phyloP scores from a whole-genome alignment of 2,113 vertebrate genomes.

The Nannobrachium achirus region DNA sequence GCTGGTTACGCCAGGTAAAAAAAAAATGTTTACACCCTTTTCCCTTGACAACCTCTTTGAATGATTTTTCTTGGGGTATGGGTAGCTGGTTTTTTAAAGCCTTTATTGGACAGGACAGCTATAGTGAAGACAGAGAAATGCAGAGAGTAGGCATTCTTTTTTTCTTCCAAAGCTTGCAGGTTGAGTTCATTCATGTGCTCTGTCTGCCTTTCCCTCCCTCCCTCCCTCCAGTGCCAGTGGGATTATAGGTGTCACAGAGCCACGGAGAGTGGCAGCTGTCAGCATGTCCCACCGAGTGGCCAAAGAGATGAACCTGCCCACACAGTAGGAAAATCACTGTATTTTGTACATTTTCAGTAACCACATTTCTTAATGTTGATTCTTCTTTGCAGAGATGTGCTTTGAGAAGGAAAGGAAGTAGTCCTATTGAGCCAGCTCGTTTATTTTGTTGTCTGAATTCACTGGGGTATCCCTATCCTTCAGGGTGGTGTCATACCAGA shows the following conservation, averaged over 20 bases:
- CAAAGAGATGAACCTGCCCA: slow-evolving; percentile 92
- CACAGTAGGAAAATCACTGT: slow-evolving; percentile 73
- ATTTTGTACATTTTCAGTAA: neutral
- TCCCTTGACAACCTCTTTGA: neutral
- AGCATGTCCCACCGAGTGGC: slow-evolving; percentile 96
- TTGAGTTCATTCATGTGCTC: neutral
- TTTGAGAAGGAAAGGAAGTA: neutral
- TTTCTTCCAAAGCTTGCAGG: too few relatives aligned
- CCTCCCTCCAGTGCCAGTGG: slow-evolving; percentile 69
- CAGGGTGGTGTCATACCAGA: slow-evolving; percentile 94
- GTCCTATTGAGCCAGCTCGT: neutral
- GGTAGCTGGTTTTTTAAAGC: too few relatives aligned
- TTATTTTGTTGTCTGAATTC: neutral
- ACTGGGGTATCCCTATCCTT: slow-evolving; percentile 22
- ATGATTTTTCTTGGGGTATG: neutral
- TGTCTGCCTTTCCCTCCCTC: neutral
- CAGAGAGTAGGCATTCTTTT: too few relatives aligned
- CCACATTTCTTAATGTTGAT: neutral
- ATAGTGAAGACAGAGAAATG: too few relatives aligned
- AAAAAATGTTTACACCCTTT: neutral
- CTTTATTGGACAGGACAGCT: too few relatives aligned
- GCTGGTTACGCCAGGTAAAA: slow-evolving; percentile 93
- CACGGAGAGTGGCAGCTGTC: slow-evolving; percentile 92
- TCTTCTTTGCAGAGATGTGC: neutral
- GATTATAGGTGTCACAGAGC: slow-evolving; percentile 91